Conservation (phyloP, 2,888 invertebrate genomes). For the Apodemia duryi region DNA sequence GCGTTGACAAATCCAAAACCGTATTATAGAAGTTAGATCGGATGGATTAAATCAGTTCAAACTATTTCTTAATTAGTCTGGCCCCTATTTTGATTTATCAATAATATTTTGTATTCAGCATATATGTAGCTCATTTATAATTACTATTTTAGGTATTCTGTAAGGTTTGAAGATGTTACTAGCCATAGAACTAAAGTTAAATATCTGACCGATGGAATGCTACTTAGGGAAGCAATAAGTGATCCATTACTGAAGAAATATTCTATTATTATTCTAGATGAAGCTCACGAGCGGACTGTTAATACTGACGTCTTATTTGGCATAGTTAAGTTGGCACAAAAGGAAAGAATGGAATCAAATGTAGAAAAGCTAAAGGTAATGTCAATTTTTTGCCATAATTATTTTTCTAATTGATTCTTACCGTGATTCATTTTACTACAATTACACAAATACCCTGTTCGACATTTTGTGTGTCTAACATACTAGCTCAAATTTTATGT, state of each 20-base stretch:
- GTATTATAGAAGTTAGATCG: no score
- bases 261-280: slow-evolving; percentile 92
- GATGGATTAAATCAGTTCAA: no score
- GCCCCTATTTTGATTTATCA: no score
- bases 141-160: slow-evolving; percentile 81
- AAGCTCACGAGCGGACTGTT: slow-evolving; percentile 96
- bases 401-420: no score
- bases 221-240: slow-evolving; percentile 92
- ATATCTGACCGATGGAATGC: slow-evolving; percentile 96
- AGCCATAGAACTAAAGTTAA: slow-evolving; percentile 90
- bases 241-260: slow-evolving; percentile 88
- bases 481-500: no score
- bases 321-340: slow-evolving; percentile 93
- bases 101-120: no score
- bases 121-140: neutral
- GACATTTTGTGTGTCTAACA: no score
- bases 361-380: slow-evolving; percentile 82
- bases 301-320: slow-evolving; percentile 97
- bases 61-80: no score
- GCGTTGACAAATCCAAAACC: no score
- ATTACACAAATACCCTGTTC: no score
- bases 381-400: neutral
- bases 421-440: no score
- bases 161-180: slow-evolving; percentile 95
- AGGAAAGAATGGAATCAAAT: slow-evolving; percentile 81